Conservation (phyloP, 2,113 vertebrate genomes). For the Gymnorhina tibicen region DNA sequence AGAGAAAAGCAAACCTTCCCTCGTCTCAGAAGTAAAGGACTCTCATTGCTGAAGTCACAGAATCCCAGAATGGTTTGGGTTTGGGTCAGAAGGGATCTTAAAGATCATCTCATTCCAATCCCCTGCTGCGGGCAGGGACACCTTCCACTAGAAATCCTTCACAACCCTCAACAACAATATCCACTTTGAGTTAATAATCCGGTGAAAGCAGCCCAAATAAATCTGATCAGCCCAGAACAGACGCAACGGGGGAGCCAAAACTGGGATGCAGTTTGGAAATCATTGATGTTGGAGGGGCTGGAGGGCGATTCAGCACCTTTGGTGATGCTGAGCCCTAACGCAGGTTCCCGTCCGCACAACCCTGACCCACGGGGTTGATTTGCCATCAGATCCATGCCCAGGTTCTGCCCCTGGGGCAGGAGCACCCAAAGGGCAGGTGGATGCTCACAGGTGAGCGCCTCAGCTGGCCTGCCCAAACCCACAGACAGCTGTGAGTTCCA, state of each 20-base stretch:
- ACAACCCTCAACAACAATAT: fast-evolving
- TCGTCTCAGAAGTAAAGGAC: not conserved
- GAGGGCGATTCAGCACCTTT: not conserved
- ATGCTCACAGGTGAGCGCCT: not conserved
- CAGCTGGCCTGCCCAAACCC: not conserved
- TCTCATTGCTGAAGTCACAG: not conserved
- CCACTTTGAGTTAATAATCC: not conserved
- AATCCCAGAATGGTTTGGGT: not conserved
- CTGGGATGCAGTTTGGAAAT: not conserved
- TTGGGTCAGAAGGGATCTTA: not conserved
- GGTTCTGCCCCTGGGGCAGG: fast-evolving
- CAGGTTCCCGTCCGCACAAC: not conserved
- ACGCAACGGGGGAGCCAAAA: not conserved
- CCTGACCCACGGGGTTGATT: not conserved
- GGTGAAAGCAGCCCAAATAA: not conserved
- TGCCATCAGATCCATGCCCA: not conserved
- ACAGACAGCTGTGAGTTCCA: not conserved
- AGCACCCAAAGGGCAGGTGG: not conserved
- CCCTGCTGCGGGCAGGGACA: not conserved
- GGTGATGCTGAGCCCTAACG: fast-evolving
- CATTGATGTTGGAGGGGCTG: not conserved
- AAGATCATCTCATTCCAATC: not conserved
- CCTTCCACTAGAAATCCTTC: not conserved
- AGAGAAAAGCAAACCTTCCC: not conserved
- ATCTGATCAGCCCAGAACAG: not conserved